Percentiles rank a stretch among this genome's conserved stretches.
These are phyloP conservation scores for Astropecten irregularis DNA, from an alignment of 53 echinoderm and acorn worm species.

Conservation along the genomic window DNA sequence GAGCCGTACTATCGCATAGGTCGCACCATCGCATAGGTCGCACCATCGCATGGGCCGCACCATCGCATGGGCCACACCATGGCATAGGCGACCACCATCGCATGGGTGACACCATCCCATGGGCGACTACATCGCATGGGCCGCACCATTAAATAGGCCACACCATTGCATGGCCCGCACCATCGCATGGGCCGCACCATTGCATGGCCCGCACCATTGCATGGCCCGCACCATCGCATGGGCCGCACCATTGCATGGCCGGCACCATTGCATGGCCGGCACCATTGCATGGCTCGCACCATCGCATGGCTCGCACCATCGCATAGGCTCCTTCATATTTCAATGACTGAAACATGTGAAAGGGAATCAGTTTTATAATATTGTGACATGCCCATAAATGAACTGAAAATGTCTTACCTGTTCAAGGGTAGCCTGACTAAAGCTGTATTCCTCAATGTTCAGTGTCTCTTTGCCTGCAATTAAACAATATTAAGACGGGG, in stretches of 20 bases:
- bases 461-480: constrained; percentile 68
- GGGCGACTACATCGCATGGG: no score
- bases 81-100: background rate
- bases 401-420: constrained; percentile 54
- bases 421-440: constrained; percentile 81
- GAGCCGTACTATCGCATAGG: no score
- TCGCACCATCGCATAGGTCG: background rate
- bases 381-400: background rate
- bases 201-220: no score
- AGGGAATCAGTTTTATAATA: background rate
- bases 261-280: no score
- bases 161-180: no score
- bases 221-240: background rate
- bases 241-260: background rate
- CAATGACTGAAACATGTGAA: background rate
- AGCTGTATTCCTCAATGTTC: constrained; percentile 87
- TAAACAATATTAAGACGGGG: background rate
- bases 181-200: no score
- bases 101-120: no score
- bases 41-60: background rate
- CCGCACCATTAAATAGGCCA: no score
- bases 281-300: background rate
- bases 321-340: background rate
- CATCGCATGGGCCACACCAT: background rate
- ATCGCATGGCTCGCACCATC: no score